These are phyloP conservation scores for Toxostoma redivivum DNA, from an alignment of 2,113 vertebrate species.

Conservation along the genomic window DNA sequence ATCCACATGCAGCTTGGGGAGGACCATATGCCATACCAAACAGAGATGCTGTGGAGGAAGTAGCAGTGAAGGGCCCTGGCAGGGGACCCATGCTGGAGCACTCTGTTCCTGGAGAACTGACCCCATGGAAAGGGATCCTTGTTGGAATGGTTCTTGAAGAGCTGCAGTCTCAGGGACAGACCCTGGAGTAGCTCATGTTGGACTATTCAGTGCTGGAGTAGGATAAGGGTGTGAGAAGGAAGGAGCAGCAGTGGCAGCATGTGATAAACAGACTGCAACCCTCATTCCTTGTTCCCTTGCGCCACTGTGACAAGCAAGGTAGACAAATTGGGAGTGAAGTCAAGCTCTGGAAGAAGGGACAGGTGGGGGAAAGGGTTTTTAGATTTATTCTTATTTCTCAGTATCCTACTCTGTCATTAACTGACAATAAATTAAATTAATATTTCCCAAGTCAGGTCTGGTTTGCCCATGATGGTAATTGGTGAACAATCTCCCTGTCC, in stretches of 20 bases:
- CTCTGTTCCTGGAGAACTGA: not conserved
- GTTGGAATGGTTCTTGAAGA: not conserved
- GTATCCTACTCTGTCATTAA: not conserved
- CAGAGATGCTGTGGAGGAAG: not conserved
- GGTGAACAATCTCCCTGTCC: not conserved
- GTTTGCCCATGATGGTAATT: not conserved
- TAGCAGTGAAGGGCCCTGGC: not conserved
- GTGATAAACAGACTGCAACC: not conserved
- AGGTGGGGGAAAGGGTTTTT: not conserved
- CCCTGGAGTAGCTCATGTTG: not conserved
- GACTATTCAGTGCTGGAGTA: not conserved
- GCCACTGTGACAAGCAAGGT: not conserved
- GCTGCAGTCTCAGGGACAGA: not conserved
- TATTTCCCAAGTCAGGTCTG: not conserved
- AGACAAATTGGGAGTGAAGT: not conserved
- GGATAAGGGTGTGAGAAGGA: not conserved
- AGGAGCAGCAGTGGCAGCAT: not conserved
- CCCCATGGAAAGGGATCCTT: rapidly evolving
- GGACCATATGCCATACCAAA: not conserved
- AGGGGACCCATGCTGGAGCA: not conserved
- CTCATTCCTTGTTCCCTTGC: not conserved
- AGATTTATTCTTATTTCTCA: not conserved
- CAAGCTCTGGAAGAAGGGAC: not conserved
- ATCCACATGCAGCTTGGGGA: not conserved
- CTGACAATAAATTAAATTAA: not conserved